phyloP scores from a whole-genome alignment of 2,113 vertebrate species.

The Rhipidura dahli region DNA sequence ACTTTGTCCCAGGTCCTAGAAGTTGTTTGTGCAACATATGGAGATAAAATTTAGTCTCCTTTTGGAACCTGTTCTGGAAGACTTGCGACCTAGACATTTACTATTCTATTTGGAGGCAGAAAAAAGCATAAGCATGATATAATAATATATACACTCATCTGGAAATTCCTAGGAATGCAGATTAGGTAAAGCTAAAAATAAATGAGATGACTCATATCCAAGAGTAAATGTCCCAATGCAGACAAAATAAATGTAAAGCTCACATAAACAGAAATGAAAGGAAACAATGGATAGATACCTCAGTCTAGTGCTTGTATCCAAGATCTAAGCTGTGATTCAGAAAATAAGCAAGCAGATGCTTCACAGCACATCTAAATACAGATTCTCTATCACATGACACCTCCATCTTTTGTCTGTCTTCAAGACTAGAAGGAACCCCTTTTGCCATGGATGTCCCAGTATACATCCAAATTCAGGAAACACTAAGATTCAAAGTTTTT shows the following conservation, averaged over 20 bases:
- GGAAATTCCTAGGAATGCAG: background rate
- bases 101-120: accelerated
- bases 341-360: background rate
- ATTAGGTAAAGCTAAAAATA: background rate
- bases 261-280: background rate
- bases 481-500: background rate
- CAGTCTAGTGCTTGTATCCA: background rate
- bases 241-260: background rate
- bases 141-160: background rate
- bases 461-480: background rate
- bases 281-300: background rate
- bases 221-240: background rate
- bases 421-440: background rate
- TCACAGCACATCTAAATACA: background rate
- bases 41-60: background rate
- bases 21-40: background rate
- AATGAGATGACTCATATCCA: background rate
- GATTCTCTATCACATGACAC: background rate
- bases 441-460: background rate
- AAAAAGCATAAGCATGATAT: background rate
- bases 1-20: background rate
- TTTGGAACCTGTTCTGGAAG: background rate
- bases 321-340: background rate
- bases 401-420: background rate
- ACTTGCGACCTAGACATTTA: background rate